Evolutionary conservation across 1,140 invertebrate genomes (phyloP), one percentile per base, ranked within the genome.

Genomic region (Bradysia coprophila): DNA sequence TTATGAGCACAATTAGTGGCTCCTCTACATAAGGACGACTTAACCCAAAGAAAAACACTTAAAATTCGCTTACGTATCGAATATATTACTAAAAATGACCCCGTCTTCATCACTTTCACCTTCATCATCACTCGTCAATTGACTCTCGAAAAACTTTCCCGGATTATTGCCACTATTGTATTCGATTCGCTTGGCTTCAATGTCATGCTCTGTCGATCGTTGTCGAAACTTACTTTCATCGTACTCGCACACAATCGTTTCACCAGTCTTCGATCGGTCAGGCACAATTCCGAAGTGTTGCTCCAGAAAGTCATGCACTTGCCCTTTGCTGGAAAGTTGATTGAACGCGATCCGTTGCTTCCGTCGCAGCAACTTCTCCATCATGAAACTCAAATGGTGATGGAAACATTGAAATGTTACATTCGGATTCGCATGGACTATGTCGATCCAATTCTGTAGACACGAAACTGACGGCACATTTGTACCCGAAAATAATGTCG

Each of bases 381-480:
- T 63, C 92, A 96, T 96, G 55, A 90, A 92, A 36, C 88, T 83
- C 40, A 95, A 68, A 66, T 95, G 91, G 58, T 93, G 87, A 64
- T 95, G 91, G 53, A 94, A 89, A 55, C 71, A 78, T 43, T 79
- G 72, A 63, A 89, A 91, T 31, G 71, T 68, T 48, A 76, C 59
- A 66, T 69, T 56, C 54, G 68, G 45, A 51, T 55, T 46, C 36
- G 51, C 47, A 40, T 61, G 49, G 46, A 76, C 73, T 37, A 94
- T 75, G 50, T 79, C 67, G 46, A 96, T 64, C 91, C 91, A 97
- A 37, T 88, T 69, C 64, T 81, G 73, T 8, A 97, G 57, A 65
- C 89, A 94, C 37, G 68, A 61, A 2, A 76, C 33, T 1, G 90
- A 80, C 11, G 89, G 94, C 21, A 54, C 61, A 45, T 53, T 49